phyloP scores from a whole-genome alignment of 2,888 invertebrate genomes.

The Girardia tigrina region DNA sequence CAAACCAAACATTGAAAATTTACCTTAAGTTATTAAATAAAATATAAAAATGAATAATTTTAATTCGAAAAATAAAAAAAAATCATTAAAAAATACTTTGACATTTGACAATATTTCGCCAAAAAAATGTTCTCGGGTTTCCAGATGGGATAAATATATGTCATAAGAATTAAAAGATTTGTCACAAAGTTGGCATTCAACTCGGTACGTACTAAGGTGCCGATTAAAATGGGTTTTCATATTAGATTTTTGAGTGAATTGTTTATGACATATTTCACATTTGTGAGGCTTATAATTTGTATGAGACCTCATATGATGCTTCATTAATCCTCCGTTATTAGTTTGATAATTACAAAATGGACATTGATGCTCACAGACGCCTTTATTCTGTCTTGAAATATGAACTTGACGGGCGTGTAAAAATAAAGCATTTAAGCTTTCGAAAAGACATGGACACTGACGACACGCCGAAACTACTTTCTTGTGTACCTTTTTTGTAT shows the following conservation, averaged over 20 bases:
- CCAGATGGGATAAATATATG: background rate
- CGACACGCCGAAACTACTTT: background rate
- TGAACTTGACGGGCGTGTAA: background rate
- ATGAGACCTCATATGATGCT: background rate
- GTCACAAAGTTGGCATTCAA: background rate
- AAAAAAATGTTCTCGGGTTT: background rate
- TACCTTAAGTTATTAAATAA: background rate
- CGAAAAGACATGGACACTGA: background rate
- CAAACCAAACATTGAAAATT: background rate
- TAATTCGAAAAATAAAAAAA: background rate
- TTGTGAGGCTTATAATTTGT: background rate
- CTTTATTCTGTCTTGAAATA: background rate
- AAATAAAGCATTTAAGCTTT: background rate
- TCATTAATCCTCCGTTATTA: background rate
- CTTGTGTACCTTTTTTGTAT: background rate
- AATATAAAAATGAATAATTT: background rate
- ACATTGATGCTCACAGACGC: background rate
- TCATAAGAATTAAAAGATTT: background rate
- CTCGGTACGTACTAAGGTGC: background rate
- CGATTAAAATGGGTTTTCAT: constrained; percentile 20
- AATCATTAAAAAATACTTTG: background rate
- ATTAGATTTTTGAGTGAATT: constrained; percentile 10
- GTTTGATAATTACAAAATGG: constrained; percentile 8
- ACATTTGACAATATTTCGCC: background rate
- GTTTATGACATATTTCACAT: background rate